Evolutionary conservation across 2,113 vertebrate species (phyloP), one percentile per base, ranked within the genome.

Genomic region (Chrysemys picta): DNA sequence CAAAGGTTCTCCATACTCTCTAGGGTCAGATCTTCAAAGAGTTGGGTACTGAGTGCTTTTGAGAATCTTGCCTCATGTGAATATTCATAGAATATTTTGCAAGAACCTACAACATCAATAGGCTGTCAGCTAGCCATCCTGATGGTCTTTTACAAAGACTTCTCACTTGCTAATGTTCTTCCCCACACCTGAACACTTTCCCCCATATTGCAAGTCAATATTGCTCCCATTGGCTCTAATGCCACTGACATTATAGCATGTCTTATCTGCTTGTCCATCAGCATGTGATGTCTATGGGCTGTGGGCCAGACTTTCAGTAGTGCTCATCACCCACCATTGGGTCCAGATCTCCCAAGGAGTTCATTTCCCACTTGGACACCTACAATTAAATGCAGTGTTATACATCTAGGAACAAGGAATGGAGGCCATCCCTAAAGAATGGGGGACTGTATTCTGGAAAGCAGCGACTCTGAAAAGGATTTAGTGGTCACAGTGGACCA

Each of bases 1-100:
- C 62, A 57, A 6, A 0, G 2, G 31, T 35, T 31, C 29, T 35
- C 7, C 10, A 10, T 27, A 57, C 25, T 22, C 11, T 62, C 13
- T 29, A 31, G 14, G 29, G 59, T 35, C 29, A 62, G 59, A 16
- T 31, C 31, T 62, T 62, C 29, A 29, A 62, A 62, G 89, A 47
- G 0, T 45, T 62, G 45, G 80, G 31, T 72, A 21, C n/a, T 72
- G n/a, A 75, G 69, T 21, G 21, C 69, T 75, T 62, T 75, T n/a
- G 21, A 75, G 69, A 75, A 42, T 75, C 69, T 42, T 22, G 19
- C n/a, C n/a, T 42, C 17, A 24, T 21, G 7, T 38, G 69, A 75
- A 75, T 75, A 75, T 42, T 75, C 19, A 75, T 75, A 75, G 8
- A 75, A 62, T 62, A 62, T 75, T n/a, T 42, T 42, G 69, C n/a